Base-by-base conservation (phyloP, 2,888 invertebrate genomes). In the Andrena hattorfiana region DNA sequence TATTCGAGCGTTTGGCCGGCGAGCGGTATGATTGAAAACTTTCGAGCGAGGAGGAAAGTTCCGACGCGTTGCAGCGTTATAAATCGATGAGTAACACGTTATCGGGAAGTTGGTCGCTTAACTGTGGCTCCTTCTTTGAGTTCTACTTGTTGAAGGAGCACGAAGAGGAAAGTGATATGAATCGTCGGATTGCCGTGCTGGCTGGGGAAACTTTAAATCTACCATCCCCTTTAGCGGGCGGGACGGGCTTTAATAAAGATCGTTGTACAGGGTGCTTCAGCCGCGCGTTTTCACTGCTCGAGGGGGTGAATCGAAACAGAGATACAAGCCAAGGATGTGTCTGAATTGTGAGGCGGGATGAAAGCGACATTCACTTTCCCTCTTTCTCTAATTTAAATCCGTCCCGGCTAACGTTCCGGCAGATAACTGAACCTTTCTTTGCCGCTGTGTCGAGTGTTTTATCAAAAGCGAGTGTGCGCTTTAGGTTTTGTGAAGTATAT, bases 101-200 rank as follows among this genome's bases (percentile, higher is more conserved):
- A 66, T 51, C 64, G 63, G 63, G 77, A 72, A 48, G 60, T 67
- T 81, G 62, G 42, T 62, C 72, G 81, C 67, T 81, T 77, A 49
- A 77, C 77, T 10, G 63, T 67, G 81, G 81, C 80, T 73, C 81
- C 80, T 66, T 81, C 62, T 20, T 26, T 62, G 49, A 81, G 82
- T 81, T 81, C 82, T 67, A 35, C 72, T 72, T 72, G 82, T 81
- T 72, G 73, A 81, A 49, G 67, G 82, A 13, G 66, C 60, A 67
- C 20, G 32, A 35, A 81, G 48, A 81, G 70, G 59, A 70, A 60
- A 70, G 81, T 48, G 72, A 81, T 81, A 81, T 81, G 81, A 81
- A 81, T 59, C 81, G 32, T 80, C 66, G 80, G 71, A 80, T 72
- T 48, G 72, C 62, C 63, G 73, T 64, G 64, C 60, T 23, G 42